Evolutionary conservation across 1,140 invertebrate species (phyloP), one percentile per base, ranked within the genome.

Genomic region (Saccostrea echinata): DNA sequence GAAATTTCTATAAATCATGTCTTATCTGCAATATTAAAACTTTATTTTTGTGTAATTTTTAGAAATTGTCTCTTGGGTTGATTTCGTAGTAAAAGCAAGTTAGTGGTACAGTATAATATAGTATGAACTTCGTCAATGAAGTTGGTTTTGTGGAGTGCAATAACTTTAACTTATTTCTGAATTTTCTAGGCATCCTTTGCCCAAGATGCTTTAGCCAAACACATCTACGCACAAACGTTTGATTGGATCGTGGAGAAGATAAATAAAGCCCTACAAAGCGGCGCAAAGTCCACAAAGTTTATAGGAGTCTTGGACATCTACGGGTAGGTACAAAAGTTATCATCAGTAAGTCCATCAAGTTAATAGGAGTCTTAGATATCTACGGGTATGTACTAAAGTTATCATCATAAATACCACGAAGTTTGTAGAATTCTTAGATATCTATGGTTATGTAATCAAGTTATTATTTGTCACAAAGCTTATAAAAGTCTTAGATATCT

Each of bases 241-340:
- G 97, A 97, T 90, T 99, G 98, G 97, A 98, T 99, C 88, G 98
- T 99, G 0, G 94, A 95, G 0, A 96, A 97, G 27, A 97, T 99
- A 9, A 99, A 96, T 93, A 95, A 96, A 89, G 97, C 97, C 1
- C 94, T 99, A n/a, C 96, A 96, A 91, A 93, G 92, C 85, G 91
- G 90, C 21, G 90, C 96, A 3, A 94, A 95, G 86, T 90, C 91
- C 6, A 94, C 95, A 86, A 95, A 97, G 81, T 98, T 99, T 93
- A 97, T 98, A 94, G 98, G 98, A 68, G 98, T 99, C 0, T 95
- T 99, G 6, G 99, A 99, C 95, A 99, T 99, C 91, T 99, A 99
- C 95, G 99, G 99, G 94, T 96, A 18, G 12, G 64, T 71, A 30
- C 64, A 30, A 71, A 71, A 33, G 64, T 71, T n/a, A n/a, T n/a